Percentiles rank a stretch among this genome's conserved stretches.
phyloP scores from a whole-genome alignment of 2,113 vertebrate species.

The Myrmophylax atrothorax region DNA sequence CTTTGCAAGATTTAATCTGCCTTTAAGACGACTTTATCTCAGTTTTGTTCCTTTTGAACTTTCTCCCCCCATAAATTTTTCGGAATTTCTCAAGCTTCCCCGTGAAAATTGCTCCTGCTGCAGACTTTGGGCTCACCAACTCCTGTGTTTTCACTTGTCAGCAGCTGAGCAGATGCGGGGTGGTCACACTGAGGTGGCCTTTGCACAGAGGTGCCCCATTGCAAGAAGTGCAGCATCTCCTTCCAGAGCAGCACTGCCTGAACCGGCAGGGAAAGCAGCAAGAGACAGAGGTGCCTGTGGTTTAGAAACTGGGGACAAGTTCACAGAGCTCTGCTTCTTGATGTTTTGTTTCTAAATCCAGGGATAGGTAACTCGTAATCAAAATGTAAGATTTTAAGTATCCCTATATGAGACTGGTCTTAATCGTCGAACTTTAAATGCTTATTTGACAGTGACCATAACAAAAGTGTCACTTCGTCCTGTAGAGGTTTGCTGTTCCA shows the following conservation, averaged over 20 bases:
- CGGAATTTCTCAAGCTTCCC: neutral
- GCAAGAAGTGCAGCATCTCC: neutral
- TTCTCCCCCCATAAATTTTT: neutral
- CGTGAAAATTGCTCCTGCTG: neutral
- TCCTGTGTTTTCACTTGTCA: neutral
- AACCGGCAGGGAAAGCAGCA: rapidly evolving
- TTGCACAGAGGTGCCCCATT: neutral
- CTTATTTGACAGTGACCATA: neutral
- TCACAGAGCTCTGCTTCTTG: neutral
- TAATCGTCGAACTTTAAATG: neutral
- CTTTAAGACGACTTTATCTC: neutral
- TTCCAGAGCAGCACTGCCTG: neutral
- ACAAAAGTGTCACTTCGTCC: neutral
- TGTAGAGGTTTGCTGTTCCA: neutral
- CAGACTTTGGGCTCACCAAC: neutral
- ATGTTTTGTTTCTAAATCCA: neutral
- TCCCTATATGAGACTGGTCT: neutral
- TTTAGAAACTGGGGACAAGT: neutral
- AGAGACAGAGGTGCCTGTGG: neutral
- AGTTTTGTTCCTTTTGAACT: neutral
- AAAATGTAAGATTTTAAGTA: neutral
- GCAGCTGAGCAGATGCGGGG: neutral
- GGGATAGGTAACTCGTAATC: neutral
- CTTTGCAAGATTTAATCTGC: neutral
- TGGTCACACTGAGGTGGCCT: neutral